Percentiles rank a stretch among this genome's conserved stretches.
phyloP scores from a whole-genome alignment of 2,888 invertebrate genomes.

The Harmothoe impar region DNA sequence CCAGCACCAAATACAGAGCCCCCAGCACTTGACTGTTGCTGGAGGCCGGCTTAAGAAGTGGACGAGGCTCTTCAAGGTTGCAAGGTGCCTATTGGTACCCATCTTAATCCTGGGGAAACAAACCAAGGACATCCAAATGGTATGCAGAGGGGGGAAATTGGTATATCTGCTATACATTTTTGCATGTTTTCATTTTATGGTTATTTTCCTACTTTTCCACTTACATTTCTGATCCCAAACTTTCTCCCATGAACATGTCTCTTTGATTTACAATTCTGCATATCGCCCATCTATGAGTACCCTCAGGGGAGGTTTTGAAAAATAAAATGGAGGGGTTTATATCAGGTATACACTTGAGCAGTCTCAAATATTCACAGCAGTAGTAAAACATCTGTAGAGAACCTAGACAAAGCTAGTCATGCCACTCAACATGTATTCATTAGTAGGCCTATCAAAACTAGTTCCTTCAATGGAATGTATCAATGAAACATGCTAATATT shows the following conservation, averaged over 20 bases:
- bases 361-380: conserved; percentile 21
- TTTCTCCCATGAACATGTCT: neutral
- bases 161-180: neutral
- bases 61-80: conserved; percentile 21
- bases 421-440: too few species aligned
- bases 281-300: too few species aligned
- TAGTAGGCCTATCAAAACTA: too few species aligned
- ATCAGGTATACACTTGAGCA: neutral
- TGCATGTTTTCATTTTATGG: neutral
- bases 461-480: too few species aligned
- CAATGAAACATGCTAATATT: too few species aligned
- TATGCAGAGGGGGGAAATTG: neutral
- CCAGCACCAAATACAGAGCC: neutral
- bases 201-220: neutral
- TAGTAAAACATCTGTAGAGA: too few species aligned
- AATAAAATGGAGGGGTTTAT: too few species aligned
- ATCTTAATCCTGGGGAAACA: neutral
- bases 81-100: neutral
- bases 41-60: neutral
- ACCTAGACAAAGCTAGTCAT: too few species aligned
- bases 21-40: neutral
- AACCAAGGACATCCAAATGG: neutral
- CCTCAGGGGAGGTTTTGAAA: too few species aligned
- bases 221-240: neutral
- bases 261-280: neutral